A percentile compares a stretch with the other conserved stretches of the same genome.
These are phyloP conservation scores for Quadroppia sp. DNA, from an alignment of 2,888 invertebrate species.

Conservation along the genomic window DNA sequence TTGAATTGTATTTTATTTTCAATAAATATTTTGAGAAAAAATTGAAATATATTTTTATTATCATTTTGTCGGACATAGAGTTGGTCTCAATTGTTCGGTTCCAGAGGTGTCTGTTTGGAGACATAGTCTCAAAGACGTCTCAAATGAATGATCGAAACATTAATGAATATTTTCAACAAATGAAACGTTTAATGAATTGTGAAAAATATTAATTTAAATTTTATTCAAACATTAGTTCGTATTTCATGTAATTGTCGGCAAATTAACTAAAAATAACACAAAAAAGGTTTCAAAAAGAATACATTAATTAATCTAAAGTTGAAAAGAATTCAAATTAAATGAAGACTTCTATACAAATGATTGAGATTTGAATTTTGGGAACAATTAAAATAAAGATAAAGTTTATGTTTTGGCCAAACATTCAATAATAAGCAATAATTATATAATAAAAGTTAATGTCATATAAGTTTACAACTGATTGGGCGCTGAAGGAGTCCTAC, in stretches of 20 bases:
- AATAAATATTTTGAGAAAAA: not conserved
- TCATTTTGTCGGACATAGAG: too few relatives aligned
- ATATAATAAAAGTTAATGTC: conserved; percentile 8
- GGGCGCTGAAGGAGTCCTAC: conserved; percentile 7
- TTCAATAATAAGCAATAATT: conserved; percentile 7
- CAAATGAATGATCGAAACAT: too few relatives aligned
- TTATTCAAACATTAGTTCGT: conserved; percentile 22
- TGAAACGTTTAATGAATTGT: not conserved
- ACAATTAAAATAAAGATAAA: not conserved
- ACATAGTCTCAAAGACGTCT: too few relatives aligned
- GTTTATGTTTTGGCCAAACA: not conserved
- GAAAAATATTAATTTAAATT: conserved; percentile 23
- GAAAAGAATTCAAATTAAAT: not conserved
- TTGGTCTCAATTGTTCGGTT: too few relatives aligned
- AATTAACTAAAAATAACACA: not conserved
- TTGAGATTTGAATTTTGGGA: conserved; percentile 18
- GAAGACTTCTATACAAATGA: conserved; percentile 36
- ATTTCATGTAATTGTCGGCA: conserved; percentile 4
- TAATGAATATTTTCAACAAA: too few relatives aligned
- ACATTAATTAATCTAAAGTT: not conserved
- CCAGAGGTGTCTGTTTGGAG: too few relatives aligned
- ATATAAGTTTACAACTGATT: conserved; percentile 4
- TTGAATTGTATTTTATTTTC: not conserved
- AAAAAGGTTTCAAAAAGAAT: not conserved
- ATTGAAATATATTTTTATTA: not conserved